Percentiles rank a stretch among this genome's conserved stretches.
These are phyloP conservation scores for honey bee (Apis mellifera) DNA, from an alignment of 1,140 invertebrate species.

Conservation along the genomic window DNA sequence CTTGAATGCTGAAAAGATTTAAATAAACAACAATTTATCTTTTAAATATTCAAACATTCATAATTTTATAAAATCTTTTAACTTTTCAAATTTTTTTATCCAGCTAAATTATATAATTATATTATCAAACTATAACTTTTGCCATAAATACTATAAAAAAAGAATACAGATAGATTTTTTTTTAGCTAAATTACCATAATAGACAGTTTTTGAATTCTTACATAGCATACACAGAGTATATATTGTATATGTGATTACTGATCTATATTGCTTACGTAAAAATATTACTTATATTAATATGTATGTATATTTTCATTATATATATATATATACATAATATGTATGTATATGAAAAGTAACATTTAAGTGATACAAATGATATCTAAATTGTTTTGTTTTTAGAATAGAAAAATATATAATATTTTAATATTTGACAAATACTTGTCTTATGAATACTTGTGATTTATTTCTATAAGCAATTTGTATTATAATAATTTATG, in stretches of 20 bases:
- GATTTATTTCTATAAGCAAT: not conserved
- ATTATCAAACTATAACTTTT: not conserved
- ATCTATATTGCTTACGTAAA: conserved; percentile 19
- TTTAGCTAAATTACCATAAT: not conserved
- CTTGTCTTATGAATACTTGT: not conserved
- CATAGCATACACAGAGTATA: not conserved
- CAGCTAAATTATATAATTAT: not conserved
- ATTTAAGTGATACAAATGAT: not conserved
- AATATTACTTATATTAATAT: conserved; percentile 34
- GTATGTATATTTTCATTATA: not conserved
- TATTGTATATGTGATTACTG: not conserved
- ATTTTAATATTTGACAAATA: too few species aligned
- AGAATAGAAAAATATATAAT: too few species aligned
- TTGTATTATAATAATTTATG: not conserved
- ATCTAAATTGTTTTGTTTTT: too few species aligned
- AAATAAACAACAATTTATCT: not conserved
- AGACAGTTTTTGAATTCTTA: not conserved
- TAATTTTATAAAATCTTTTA: not conserved
- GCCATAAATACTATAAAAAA: not conserved
- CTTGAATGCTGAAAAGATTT: not conserved
- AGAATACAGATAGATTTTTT: not conserved
- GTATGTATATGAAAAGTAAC: not conserved
- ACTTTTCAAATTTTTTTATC: not conserved
- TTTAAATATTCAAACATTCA: not conserved
- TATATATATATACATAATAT: too few species aligned